A percentile compares a stretch with the other conserved stretches of the same genome.
These are phyloP conservation scores for Notechis scutatus DNA, from an alignment of 2,113 vertebrate genomes.

Conservation along the genomic window DNA sequence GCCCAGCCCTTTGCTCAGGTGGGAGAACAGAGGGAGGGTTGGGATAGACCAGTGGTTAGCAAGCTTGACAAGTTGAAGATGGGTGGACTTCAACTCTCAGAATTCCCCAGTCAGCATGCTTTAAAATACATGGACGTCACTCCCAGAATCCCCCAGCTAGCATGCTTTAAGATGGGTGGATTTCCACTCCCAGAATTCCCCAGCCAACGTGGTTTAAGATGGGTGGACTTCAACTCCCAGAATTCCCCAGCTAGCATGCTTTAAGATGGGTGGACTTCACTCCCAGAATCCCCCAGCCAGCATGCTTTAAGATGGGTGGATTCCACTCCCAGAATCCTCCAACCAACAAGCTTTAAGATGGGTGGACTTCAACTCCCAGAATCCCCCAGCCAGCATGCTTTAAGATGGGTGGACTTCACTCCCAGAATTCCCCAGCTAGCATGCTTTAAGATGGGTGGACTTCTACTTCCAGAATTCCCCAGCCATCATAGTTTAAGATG, in stretches of 20 bases:
- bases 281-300: no score
- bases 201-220: no score
- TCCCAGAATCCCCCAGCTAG: no score
- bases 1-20: accelerated
- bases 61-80: neutral
- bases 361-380: neutral
- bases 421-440: neutral
- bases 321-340: neutral
- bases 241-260: no score
- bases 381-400: neutral
- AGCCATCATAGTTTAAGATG: no score
- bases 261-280: no score
- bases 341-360: neutral
- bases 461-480: neutral
- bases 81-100: neutral
- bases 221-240: no score
- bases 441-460: neutral
- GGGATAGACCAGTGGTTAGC: neutral
- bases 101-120: neutral
- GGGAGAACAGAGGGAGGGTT: neutral
- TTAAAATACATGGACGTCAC: neutral
- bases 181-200: no score
- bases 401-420: neutral
- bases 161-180: no score
- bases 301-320: no score